A percentile compares a stretch with the other conserved stretches of the same genome.
These are phyloP conservation scores for Cataglyphis cursor DNA, from an alignment of 2,888 invertebrate genomes.

Conservation along the genomic window DNA sequence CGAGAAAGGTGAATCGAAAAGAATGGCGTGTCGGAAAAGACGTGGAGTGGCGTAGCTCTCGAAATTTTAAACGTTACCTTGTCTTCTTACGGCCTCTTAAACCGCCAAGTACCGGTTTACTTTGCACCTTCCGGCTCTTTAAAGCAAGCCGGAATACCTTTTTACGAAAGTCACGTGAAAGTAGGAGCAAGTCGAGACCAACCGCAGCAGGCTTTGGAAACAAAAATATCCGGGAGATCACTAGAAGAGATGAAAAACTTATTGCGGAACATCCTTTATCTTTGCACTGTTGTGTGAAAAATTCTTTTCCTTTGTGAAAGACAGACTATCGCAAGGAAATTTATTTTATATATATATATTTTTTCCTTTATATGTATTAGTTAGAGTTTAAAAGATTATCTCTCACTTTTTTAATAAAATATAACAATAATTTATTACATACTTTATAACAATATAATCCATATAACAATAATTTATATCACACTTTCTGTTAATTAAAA, in stretches of 20 bases:
- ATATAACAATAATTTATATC: background rate
- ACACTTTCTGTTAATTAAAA: background rate
- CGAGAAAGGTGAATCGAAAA: constrained; percentile 44
- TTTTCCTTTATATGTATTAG: background rate
- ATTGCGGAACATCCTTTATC: constrained; percentile 26
- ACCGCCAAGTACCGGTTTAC: constrained; percentile 66
- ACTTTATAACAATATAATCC: background rate
- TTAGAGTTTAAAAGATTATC: constrained; percentile 6
- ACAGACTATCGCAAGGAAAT: background rate
- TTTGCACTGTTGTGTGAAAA: background rate
- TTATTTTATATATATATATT: background rate
- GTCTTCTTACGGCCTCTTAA: constrained; percentile 71
- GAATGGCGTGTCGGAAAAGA: constrained; percentile 44
- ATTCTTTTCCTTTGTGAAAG: constrained; percentile 11
- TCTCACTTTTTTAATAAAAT: background rate
- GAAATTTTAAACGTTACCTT: constrained; percentile 72
- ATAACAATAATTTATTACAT: background rate
- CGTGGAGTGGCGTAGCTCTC: constrained; percentile 55
- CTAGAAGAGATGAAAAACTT: constrained; percentile 62
- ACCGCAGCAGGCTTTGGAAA: constrained; percentile 43
- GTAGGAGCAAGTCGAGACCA: constrained; percentile 50
- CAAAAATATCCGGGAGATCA: constrained; percentile 31
- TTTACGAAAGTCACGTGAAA: constrained; percentile 46
- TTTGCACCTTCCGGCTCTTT: constrained; percentile 68
- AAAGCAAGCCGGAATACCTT: constrained; percentile 64